Evolutionary conservation across 2,113 vertebrate genomes (phyloP), one percentile per base, ranked within the genome.

Genomic region (Tenebrosternarchus preto): DNA sequence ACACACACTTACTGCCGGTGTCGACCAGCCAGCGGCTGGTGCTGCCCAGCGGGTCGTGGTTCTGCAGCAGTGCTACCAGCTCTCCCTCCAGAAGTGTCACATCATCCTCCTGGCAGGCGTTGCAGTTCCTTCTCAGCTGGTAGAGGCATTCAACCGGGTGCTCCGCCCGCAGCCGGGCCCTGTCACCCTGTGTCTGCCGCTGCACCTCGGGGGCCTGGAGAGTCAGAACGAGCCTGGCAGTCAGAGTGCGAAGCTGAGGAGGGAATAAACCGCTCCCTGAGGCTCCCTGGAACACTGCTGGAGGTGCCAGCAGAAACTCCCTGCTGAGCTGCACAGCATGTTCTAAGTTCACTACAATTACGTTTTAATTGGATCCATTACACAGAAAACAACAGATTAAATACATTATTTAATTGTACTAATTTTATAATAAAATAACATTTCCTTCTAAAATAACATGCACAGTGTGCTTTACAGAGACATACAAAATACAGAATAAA

Each of bases 61-160:
- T 93, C 86, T 98, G 94, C 86, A 97, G 78, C 81, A 95, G 91
- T 56, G 95, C 97, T 88, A 98, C 96, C 90, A 98, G 86, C 63
- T 98, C 96, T 72, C 96, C 97, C 90, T 97, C 97, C 81, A 95
- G 92, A 85, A 99, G 92, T 85, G 93, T 92, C 63, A 98, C 93
- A 87, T 99, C 98, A 5, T 93, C 84, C 53, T 98, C 95, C 90
- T 98, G 97, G 0, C 95, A 94, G 36, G 95, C 97, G 0, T 99
- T 98, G 87, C 95, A 99, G 86, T 96, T 99, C 78, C 98, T 96
- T 90, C 97, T 98, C 9, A 96, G 95, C 90, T 94, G 95, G 84
- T 95, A 95, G 0, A 99, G 89, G 0, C 81, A 82, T 31, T 92
- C 92, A 0, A 81, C 8, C 0, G 92, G 87, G 80, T 96, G 93